Evolutionary conservation across 2,797 vertebrate genomes (phyloP).

Genomic region (Coregonus sp.): DNA sequence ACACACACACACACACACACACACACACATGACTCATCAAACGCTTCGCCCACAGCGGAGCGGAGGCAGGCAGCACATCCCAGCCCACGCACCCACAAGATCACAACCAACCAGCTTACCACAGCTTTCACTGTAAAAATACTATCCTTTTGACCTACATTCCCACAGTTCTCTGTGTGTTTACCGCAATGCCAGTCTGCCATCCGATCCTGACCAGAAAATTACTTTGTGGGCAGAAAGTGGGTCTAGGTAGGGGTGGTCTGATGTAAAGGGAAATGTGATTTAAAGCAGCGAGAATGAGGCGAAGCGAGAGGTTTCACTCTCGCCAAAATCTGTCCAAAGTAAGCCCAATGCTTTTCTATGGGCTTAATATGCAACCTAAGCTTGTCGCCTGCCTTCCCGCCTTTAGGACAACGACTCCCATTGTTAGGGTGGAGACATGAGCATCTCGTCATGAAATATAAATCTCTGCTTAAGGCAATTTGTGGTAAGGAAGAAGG

Average conservation of each 20-base stretch:
- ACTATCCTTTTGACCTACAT: slow-evolving; percentile 56
- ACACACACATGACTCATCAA: slow-evolving; percentile 20
- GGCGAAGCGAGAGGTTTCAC: no score
- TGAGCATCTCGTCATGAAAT: no score
- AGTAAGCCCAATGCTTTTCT: no score
- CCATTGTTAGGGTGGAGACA: no score
- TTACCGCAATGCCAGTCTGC: slow-evolving; percentile 36
- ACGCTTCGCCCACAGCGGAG: background rate
- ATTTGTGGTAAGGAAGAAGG: no score
- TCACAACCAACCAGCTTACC: slow-evolving; percentile 33
- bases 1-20: slow-evolving; percentile 3
- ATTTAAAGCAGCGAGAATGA: background rate
- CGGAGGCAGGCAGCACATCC: slow-evolving; percentile 16
- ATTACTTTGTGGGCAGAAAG: background rate
- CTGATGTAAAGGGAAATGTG: background rate
- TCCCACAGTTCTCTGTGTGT: slow-evolving; percentile 36
- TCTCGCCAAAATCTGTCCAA: no score
- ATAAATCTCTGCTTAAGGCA: no score
- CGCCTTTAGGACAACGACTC: no score
- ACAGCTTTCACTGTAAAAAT: slow-evolving; percentile 23
- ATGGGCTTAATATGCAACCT: no score
- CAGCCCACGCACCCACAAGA: slow-evolving; percentile 2
- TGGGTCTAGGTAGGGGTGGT: background rate
- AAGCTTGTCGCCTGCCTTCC: no score
- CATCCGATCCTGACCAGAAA: background rate